Conservation (phyloP, 2,113 vertebrate genomes). For the Dasyprocta punctata region DNA sequence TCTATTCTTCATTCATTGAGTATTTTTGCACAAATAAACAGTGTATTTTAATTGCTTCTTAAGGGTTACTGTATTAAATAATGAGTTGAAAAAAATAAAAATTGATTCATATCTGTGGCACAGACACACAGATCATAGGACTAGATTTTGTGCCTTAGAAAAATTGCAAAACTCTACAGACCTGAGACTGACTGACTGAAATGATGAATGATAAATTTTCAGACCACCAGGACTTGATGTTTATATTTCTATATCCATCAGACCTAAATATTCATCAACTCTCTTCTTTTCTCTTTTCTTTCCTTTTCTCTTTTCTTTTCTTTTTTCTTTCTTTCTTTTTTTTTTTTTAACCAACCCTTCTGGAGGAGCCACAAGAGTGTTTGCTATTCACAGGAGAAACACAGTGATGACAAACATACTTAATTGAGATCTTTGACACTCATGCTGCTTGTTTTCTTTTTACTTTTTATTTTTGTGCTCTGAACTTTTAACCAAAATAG, state of each 20-base stretch:
- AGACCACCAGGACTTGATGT: not conserved
- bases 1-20: not conserved
- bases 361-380: not conserved
- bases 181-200: not conserved
- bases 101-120: not conserved
- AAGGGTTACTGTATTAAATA: conserved; percentile 6
- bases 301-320: no score
- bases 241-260: not conserved
- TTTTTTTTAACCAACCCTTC: not conserved
- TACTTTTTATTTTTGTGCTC: not conserved
- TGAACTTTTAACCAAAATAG: not conserved
- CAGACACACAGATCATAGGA: not conserved
- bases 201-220: not conserved
- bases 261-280: not conserved
- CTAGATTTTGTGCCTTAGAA: conserved; percentile 1
- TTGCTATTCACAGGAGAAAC: not conserved
- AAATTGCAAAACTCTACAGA: conserved; percentile 13
- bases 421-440: not conserved
- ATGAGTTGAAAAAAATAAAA: not conserved
- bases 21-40: conserved; percentile 20
- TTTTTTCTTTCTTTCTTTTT: no score
- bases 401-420: not conserved
- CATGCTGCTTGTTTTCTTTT: not conserved
- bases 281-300: no score
- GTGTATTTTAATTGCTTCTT: conserved; percentile 15